Evolutionary conservation across 2,888 invertebrate genomes (phyloP).

Genomic region (Scaptomyza cyrtandrae): DNA sequence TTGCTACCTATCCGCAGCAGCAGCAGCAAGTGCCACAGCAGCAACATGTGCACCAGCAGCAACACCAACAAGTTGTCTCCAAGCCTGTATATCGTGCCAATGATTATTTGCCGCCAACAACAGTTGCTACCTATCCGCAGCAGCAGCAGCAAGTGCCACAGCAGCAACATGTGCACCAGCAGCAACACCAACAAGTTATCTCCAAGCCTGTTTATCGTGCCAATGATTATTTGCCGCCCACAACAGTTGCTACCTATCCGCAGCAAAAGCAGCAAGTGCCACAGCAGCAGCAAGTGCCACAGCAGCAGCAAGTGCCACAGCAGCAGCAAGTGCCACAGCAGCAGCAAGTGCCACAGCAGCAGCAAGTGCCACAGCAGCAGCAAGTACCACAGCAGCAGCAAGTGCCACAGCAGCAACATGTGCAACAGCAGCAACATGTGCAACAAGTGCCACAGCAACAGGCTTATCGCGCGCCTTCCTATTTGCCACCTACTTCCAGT

Average conservation of each 20-base stretch:
- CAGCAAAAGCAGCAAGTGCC: conserved; percentile 13
- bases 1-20: conserved; percentile 8
- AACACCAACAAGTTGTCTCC: neutral
- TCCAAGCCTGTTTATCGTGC: conserved; percentile 8
- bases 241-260: conserved; percentile 3
- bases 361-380: conserved; percentile 16
- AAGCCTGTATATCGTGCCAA: conserved; percentile 12
- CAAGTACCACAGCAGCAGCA: conserved; percentile 14
- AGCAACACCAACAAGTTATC: conserved; percentile 11
- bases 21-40: conserved; percentile 15
- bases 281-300: conserved; percentile 16
- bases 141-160: conserved; percentile 16
- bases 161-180: conserved; percentile 5
- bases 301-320: neutral
- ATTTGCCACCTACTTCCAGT: conserved; percentile 29
- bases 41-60: conserved; percentile 17
- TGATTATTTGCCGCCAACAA: conserved; percentile 26
- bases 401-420: conserved; percentile 6
- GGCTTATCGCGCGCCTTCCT: conserved; percentile 37
- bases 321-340: conserved; percentile 14
- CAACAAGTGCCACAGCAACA: conserved; percentile 16
- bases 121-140: conserved; percentile 5
- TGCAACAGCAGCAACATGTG: conserved; percentile 24
- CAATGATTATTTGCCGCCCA: conserved; percentile 27
- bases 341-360: conserved; percentile 7